Evolutionary conservation across 2,113 vertebrate species (phyloP).

Genomic region (Pelecanoides urinatrix): DNA sequence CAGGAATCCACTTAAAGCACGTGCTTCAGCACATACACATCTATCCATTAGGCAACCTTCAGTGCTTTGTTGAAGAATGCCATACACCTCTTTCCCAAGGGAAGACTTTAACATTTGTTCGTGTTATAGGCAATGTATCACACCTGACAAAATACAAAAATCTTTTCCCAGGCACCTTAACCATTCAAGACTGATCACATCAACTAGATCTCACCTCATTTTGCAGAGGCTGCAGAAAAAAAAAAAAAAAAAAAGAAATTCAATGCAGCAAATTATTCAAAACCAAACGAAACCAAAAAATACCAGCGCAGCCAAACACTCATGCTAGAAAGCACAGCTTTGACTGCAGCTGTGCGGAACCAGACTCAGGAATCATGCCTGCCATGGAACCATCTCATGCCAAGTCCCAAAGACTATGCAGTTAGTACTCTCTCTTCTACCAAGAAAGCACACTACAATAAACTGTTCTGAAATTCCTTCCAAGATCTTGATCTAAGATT

Average conservation of each 20-base stretch:
- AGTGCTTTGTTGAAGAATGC: background rate
- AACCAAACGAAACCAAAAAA: background rate
- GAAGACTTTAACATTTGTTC: background rate
- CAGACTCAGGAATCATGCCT: background rate
- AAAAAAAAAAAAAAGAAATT: background rate
- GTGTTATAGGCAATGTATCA: background rate
- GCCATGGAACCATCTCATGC: fast-evolving
- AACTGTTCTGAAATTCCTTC: background rate
- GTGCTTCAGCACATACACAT: background rate
- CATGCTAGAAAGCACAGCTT: fast-evolving
- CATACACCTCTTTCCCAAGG: background rate
- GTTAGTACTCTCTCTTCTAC: background rate
- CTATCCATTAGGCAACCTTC: background rate
- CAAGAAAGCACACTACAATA: background rate
- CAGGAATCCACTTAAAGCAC: background rate
- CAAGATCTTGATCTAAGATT: background rate
- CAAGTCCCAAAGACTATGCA: background rate
- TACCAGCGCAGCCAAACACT: background rate
- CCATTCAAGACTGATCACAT: background rate
- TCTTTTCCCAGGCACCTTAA: background rate
- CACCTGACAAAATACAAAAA: background rate
- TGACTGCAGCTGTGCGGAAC: fast-evolving
- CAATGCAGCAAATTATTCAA: background rate
- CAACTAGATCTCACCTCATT: background rate
- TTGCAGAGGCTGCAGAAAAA: background rate